Base-by-base conservation (phyloP, 2,888 invertebrate genomes). In the Tribolium freemani region DNA sequence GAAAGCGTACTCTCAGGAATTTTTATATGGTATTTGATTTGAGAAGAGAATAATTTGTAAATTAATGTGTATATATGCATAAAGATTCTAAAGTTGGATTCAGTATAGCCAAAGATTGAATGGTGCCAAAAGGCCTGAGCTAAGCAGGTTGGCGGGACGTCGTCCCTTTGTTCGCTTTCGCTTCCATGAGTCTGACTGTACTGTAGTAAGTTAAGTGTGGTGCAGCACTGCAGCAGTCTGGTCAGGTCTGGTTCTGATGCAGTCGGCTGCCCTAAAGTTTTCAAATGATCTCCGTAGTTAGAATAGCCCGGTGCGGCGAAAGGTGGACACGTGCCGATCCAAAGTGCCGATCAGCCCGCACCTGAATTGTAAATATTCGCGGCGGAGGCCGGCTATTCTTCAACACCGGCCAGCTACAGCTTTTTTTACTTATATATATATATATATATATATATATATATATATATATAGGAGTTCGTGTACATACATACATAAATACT, bases 251-350 rank as follows among this genome's bases (percentile, higher is more conserved):
- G 67, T 57, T 45, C 71, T 75, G 31, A 61, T 60, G 68, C 69
- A 70, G 71, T 60, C 63, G 73, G 78, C 83, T 80, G 80, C 83
- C 83, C 82, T 81, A 79, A 82, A 84, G 84, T 86, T 86, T 86
- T 84, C 86, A 85, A 84, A 86, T 86, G 86, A 86, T 86, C 86
- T 86, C 86, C 81, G 84, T 86, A 86, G 84, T 84, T 86, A 85
- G 86, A 85, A 83, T 84, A 83, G 83, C 81, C 81, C 80, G 83
- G 84, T 84, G 84, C 84, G 83, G 82, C 82, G 82, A 82, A 79
- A 80, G 83, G 83, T 84, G 84, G 82, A 83, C 80, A 81, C 81
- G 83, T 82, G 81, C 81, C 81, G 79, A 69, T 73, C 73, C 78
- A 75, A 80, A 80, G 79, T 80, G 80, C 80, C 83, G 82, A 80